Conservation (phyloP, 37 sponge, comb jelly and placozoan genomes). For the Hexactinellida sp. region DNA sequence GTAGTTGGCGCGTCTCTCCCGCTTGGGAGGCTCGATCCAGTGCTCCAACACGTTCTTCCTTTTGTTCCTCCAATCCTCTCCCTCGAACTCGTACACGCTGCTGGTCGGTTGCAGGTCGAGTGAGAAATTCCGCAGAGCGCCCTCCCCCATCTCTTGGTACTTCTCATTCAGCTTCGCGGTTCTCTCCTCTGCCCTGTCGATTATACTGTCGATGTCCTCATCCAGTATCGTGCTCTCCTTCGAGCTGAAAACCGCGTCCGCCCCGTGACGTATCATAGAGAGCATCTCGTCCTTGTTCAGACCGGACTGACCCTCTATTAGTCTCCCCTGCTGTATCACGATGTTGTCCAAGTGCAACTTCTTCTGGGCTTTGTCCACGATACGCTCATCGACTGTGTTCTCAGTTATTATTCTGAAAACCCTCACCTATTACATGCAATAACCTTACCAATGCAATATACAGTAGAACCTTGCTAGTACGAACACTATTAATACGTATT, state of each 20-base stretch:
- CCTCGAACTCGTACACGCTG: slow-evolving; percentile 88
- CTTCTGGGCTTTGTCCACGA: slow-evolving; percentile 93
- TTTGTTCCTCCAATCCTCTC: slow-evolving; percentile 82
- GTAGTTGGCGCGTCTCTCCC: slow-evolving; percentile 92
- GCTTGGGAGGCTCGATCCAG: slow-evolving; percentile 98
- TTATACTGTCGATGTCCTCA: slow-evolving; percentile 68
- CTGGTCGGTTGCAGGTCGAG: slow-evolving; percentile 68
- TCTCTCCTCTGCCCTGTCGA: slow-evolving; percentile 65
- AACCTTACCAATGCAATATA: background rate
- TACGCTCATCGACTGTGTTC: slow-evolving; percentile 92
- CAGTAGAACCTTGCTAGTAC: background rate
- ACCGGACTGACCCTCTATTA: slow-evolving; percentile 60
- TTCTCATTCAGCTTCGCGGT: slow-evolving; percentile 60
- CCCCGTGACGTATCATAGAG: slow-evolving; percentile 91
- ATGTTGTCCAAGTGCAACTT: slow-evolving; percentile 82
- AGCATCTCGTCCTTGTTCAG: slow-evolving; percentile 94
- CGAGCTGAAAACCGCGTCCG: slow-evolving; percentile 70
- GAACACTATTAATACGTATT: no score
- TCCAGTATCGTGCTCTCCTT: slow-evolving; percentile 75
- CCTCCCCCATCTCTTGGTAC: slow-evolving; percentile 64
- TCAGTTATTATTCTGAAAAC: slow-evolving; percentile 86
- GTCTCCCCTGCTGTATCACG: slow-evolving; percentile 96
- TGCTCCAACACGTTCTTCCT: slow-evolving; percentile 44
- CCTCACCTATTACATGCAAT: background rate
- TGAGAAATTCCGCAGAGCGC: slow-evolving; percentile 63